Evolutionary conservation across 1,140 invertebrate genomes (phyloP), one percentile per base, ranked within the genome.

Genomic region (Drosophila sproati): DNA sequence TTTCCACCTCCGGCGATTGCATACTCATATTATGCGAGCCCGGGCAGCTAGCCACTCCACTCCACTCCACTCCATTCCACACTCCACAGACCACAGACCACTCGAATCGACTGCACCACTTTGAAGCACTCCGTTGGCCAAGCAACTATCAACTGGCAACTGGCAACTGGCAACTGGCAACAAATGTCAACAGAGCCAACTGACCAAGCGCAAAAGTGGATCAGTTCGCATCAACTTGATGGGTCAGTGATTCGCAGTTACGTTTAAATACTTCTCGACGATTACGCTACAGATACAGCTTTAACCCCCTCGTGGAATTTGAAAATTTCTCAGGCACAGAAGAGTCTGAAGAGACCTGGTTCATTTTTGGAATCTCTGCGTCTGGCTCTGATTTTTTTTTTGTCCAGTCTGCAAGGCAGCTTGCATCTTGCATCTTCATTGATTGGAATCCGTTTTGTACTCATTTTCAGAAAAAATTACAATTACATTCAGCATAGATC

Each of bases 1-100:
- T 77, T 74, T 73, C 73, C 62, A 69, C 81, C 69, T 66, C 68
- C 56, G 77, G 73, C 81, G 77, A 80, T 85, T 86, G 78, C 77
- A 80, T 41, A 56, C 68, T 29, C 68, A 20, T 73, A 79, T 79
- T 80, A 80, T 73, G 73, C 79, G 73, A 76, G 50, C 54, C 57
- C 29, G 35, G 35, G 35, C 4, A 56, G 54, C 54, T 7, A 28
- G 54, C 51, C 39, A 47, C 34, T 45, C 51, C 35, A 50, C 34
- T 39, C 20, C 20, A 50, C 28, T 8, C 3, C 52, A 31, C 51
- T 47, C 31, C 31, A 12, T 41, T 35, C 39, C 32, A 29, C 45
- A 20, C 57, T 20, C 59, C 31, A 31, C 29, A 50, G 20, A 20
- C 20, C 20, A 20, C 20, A 20, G 20, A 20, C 20, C 7, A 43